These are phyloP conservation scores for Peromyscus melanophrys DNA, from an alignment of 2,797 vertebrate species.

Conservation along the genomic window DNA sequence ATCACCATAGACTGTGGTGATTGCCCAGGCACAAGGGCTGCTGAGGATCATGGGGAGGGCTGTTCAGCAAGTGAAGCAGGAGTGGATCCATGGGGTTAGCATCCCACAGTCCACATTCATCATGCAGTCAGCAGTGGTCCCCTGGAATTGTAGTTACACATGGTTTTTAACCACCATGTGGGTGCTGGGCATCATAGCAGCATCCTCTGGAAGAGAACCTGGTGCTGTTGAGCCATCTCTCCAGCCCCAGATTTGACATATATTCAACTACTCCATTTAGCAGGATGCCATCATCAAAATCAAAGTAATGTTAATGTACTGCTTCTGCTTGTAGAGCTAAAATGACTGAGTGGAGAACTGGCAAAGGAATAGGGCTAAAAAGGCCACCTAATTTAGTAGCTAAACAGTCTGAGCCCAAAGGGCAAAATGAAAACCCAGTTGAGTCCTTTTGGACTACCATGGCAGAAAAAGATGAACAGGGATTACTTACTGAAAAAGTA, in stretches of 20 bases:
- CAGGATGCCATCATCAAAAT: not conserved
- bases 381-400: constrained; percentile 69
- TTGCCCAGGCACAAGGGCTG: no score
- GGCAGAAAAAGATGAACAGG: constrained; percentile 87
- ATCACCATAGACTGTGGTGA: no score
- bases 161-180: not conserved
- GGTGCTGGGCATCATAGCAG: not conserved
- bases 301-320: constrained; percentile 43
- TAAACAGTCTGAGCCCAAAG: constrained; percentile 68
- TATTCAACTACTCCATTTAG: not conserved
- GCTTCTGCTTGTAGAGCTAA: constrained; percentile 83
- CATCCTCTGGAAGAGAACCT: not conserved
- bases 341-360: constrained; percentile 86
- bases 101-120: no score
- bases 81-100: no score
- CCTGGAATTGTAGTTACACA: not conserved
- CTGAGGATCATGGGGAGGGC: no score
- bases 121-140: not conserved
- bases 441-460: constrained; percentile 87
- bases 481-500: constrained; percentile 85
- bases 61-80: no score
- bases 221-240: not conserved
- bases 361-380: constrained; percentile 86
- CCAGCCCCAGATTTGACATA: not conserved
- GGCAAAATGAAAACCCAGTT: constrained; percentile 57